Conservation (phyloP, 1,140 invertebrate species). For the Ceratina japonica region DNA sequence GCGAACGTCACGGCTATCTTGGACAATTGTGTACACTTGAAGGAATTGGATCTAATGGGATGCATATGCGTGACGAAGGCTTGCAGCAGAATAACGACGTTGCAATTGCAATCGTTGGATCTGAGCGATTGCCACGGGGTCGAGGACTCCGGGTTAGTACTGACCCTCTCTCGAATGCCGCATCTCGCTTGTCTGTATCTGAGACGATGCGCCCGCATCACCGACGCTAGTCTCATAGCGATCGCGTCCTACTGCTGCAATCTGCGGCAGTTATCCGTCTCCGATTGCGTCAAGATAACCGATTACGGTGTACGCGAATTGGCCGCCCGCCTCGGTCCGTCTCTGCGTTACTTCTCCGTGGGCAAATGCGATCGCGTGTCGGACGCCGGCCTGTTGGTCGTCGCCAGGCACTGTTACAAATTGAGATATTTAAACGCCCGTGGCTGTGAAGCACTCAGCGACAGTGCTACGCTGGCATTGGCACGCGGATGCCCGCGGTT, state of each 20-base stretch:
- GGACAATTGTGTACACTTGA: slow-evolving; percentile 69
- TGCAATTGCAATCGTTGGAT: slow-evolving; percentile 87
- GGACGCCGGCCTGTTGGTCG: slow-evolving; percentile 91
- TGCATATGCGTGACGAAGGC: slow-evolving; percentile 85
- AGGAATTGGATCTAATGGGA: slow-evolving; percentile 83
- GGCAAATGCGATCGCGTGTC: slow-evolving; percentile 93
- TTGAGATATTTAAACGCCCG: slow-evolving; percentile 93
- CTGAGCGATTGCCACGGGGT: slow-evolving; percentile 92
- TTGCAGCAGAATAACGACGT: slow-evolving; percentile 81
- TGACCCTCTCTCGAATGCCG: slow-evolving; percentile 91
- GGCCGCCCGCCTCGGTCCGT: slow-evolving; percentile 89
- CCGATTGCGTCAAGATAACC: slow-evolving; percentile 93
- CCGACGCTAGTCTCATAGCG: slow-evolving; percentile 88
- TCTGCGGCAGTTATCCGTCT: slow-evolving; percentile 92
- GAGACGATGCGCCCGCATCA: slow-evolving; percentile 90
- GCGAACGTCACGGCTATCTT: slow-evolving; percentile 66
- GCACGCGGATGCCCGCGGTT: slow-evolving; percentile 91
- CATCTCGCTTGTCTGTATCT: slow-evolving; percentile 94
- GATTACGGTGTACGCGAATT: slow-evolving; percentile 95
- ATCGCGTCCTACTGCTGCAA: slow-evolving; percentile 92
- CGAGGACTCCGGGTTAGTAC: slow-evolving; percentile 89
- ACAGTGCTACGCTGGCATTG: slow-evolving; percentile 91
- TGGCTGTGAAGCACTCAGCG: slow-evolving; percentile 94
- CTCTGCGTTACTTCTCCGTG: slow-evolving; percentile 90
- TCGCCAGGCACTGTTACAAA: slow-evolving; percentile 93